Conservation (phyloP, 2,888 invertebrate genomes). For the Silvanus unidentatus region DNA sequence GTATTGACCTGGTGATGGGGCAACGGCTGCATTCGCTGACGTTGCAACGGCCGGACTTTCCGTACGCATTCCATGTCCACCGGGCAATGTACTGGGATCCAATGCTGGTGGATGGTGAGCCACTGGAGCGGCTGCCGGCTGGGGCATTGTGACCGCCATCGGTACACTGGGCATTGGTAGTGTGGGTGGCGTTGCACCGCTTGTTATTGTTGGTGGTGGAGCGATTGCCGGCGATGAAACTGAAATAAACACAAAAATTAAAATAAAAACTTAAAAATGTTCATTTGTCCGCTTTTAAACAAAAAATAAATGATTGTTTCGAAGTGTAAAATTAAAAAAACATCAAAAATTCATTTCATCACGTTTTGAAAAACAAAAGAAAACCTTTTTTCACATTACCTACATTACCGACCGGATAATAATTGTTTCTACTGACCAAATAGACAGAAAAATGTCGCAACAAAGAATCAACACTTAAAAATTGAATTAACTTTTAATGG, state of each 20-base stretch:
- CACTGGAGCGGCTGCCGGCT: conserved; percentile 50
- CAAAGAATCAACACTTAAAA: too few relatives aligned
- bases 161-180: conserved; percentile 32
- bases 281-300: background rate
- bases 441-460: too few relatives aligned
- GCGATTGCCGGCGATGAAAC: conserved; percentile 18
- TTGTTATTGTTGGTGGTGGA: conserved; percentile 22
- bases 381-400: too few relatives aligned
- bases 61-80: conserved; percentile 41
- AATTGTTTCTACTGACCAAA: conserved; percentile 7
- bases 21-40: conserved; percentile 45
- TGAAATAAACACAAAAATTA: conserved; percentile 4
- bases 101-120: conserved; percentile 40
- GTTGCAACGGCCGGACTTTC: conserved; percentile 55
- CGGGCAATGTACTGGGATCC: conserved; percentile 34
- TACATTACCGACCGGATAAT: too few relatives aligned
- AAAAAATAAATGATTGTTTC: background rate
- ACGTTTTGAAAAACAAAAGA: too few relatives aligned
- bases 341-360: too few relatives aligned
- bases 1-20: conserved; percentile 50
- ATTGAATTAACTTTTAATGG: too few relatives aligned
- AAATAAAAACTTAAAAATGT: background rate
- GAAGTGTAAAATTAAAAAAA: too few relatives aligned
- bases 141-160: conserved; percentile 49
- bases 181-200: conserved; percentile 27